Evolutionary conservation across 2,888 invertebrate species (phyloP), one percentile per base, ranked within the genome.

Genomic region (Athalia circularis): DNA sequence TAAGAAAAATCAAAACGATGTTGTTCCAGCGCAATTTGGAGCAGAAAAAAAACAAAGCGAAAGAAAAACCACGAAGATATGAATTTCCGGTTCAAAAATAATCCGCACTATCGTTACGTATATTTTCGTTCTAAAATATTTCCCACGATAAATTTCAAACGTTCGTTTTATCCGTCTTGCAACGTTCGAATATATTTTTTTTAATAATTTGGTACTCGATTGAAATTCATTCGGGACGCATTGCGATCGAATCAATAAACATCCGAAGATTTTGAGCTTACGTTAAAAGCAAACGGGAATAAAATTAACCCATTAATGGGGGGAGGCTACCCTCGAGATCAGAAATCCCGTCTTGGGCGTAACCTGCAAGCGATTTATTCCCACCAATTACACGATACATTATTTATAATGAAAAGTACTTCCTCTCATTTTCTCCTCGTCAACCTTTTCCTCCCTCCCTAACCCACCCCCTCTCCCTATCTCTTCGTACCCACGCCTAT

Each of bases 341-440:
- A 29, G 29, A 29, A 29, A 45, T 3, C 0, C 13, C n/a, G 29
- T 59, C 59, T 59, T 59, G 11, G 72, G 43, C 29, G 3, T 4
- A 59, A 72, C 59, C 59, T 72, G 45, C 47, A 57, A 72, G 68
- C 47, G 57, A 59, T 72, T 72, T 43, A 72, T 59, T 74, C 78
- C 67, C 79, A 80, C 81, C 83, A 84, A 84, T 84, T 82, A 82
- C 82, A 80, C 79, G 80, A 81, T 84, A 81, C 84, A 84, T 85
- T 86, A 86, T 86, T 86, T 84, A 84, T 81, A 77, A 79, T 81
- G 68, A 81, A 83, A 59, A 82, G 80, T 81, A 81, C 78, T 80
- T 67, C n/a, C 65, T 79, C 47, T 70, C 75, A 52, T 72, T 79
- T 74, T 65, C 4, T 13, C 50, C 77, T 77, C 79, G 74, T 65